Conservation (phyloP, 2,888 invertebrate genomes). For the Morinoia aosen region DNA sequence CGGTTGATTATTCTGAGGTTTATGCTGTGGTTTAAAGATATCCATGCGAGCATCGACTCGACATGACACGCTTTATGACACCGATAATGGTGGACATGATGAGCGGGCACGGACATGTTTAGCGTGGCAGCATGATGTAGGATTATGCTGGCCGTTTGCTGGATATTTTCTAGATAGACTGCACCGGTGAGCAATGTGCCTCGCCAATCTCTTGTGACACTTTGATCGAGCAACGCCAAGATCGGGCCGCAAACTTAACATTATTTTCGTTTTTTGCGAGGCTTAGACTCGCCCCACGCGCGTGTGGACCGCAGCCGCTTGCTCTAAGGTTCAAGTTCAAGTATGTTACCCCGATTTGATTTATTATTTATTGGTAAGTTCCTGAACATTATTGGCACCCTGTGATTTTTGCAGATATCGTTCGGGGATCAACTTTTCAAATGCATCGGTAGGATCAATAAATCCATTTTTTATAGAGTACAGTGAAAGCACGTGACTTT, state of each 20-base stretch:
- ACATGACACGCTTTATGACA: conserved; percentile 36
- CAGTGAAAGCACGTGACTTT: not conserved
- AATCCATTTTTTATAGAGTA: not conserved
- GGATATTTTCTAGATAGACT: conserved; percentile 44
- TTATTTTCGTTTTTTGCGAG: not conserved
- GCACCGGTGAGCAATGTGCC: conserved; percentile 1
- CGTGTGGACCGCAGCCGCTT: not conserved
- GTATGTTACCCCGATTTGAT: not conserved
- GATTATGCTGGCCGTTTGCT: not conserved
- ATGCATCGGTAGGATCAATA: not conserved
- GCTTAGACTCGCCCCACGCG: not conserved
- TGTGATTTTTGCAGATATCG: not conserved
- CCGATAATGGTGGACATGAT: conserved; percentile 29
- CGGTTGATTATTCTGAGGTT: not conserved
- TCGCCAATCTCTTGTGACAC: not conserved
- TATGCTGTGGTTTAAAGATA: not conserved
- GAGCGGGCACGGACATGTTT: not conserved
- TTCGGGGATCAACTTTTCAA: not conserved
- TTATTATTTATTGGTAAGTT: not conserved
- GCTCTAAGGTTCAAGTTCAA: not conserved
- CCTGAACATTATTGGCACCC: not conserved
- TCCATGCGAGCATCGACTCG: not conserved
- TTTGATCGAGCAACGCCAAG: not conserved
- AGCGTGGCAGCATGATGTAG: conserved; percentile 12
- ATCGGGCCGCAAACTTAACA: not conserved